Base-by-base conservation (phyloP, 23 tunicate genomes). In the Ciona savignyi region DNA sequence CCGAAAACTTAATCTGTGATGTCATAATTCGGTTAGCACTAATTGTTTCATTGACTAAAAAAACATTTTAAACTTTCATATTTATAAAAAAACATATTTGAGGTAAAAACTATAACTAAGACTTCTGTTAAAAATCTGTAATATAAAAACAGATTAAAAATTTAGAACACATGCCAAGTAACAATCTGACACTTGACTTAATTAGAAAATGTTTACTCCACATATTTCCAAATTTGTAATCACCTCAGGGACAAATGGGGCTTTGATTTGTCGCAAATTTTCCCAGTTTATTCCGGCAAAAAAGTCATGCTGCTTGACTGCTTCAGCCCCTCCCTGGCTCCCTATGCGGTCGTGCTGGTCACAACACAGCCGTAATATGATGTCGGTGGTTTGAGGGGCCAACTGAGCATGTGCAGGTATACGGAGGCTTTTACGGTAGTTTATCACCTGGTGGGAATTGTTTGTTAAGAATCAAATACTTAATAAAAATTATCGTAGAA, bases 201-300 rank as follows among this genome's bases (percentile, higher is more conserved):
- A n/a, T n/a, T n/a, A n/a, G n/a, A n/a, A n/a, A n/a, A n/a, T n/a
- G n/a, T n/a, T n/a, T n/a, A n/a, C n/a, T n/a, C n/a, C n/a, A n/a
- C n/a, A n/a, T n/a, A n/a, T n/a, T n/a, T n/a, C n/a, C n/a, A n/a
- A n/a, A n/a, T n/a, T n/a, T n/a, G n/a, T n/a, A n/a, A n/a, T 32
- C 35, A 81, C 95, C 86, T 81, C 74, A 6, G 98, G 98, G 15
- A 80, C 60, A 62, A 51, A 93, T 0, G 98, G 98, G 20, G 98
- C 84, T 51, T 86, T 30, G 64, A 66, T 78, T 35, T 66, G 60
- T 23, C 88, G 77, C 21, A 93, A 75, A 34, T 56, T 78, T 0
- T 67, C 20, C 98, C 98, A 93, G 63, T 86, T 66, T 0, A 93
- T 66, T 23, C 83, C 73, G 3, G 27, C 61, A 66, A 86, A 93